phyloP scores from a whole-genome alignment of 1,140 invertebrate genomes.

The Caerostris extrusa region DNA sequence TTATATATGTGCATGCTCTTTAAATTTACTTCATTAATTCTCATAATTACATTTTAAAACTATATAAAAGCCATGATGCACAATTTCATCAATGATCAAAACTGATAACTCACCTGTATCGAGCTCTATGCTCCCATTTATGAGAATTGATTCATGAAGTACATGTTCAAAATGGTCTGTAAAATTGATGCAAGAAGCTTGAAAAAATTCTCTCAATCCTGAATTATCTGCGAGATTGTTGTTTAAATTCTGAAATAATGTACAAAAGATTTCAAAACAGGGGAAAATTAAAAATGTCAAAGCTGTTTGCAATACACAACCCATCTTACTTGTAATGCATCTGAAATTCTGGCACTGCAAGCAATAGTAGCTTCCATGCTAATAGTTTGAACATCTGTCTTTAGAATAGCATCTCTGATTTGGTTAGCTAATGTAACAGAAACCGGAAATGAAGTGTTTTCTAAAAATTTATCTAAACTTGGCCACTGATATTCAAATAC shows the following conservation, averaged over 20 bases:
- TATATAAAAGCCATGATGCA: neutral
- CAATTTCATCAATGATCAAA: neutral
- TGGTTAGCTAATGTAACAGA: conserved; percentile 5
- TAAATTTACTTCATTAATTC: neutral
- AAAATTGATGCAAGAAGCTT: conserved; percentile 12
- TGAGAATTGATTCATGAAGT: neutral
- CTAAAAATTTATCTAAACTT: neutral
- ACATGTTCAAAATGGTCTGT: neutral
- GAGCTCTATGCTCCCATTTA: conserved; percentile 10
- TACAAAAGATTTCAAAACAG: neutral
- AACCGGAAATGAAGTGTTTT: neutral
- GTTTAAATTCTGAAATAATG: neutral
- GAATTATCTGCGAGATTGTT: neutral
- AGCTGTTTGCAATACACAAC: neutral
- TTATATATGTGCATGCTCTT: neutral
- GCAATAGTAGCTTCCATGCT: conserved; percentile 33
- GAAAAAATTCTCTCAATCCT: conserved; percentile 36
- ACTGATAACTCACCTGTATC: neutral
- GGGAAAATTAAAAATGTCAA: neutral
- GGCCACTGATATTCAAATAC: neutral
- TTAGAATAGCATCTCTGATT: conserved; percentile 59
- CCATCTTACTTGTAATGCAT: conserved; percentile 36
- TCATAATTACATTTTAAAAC: too few relatives aligned
- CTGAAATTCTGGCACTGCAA: conserved; percentile 13
- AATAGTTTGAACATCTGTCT: conserved; percentile 32